Evolutionary conservation across 2,888 invertebrate genomes (phyloP).

Genomic region (Chalcosyrphus nemorum): DNA sequence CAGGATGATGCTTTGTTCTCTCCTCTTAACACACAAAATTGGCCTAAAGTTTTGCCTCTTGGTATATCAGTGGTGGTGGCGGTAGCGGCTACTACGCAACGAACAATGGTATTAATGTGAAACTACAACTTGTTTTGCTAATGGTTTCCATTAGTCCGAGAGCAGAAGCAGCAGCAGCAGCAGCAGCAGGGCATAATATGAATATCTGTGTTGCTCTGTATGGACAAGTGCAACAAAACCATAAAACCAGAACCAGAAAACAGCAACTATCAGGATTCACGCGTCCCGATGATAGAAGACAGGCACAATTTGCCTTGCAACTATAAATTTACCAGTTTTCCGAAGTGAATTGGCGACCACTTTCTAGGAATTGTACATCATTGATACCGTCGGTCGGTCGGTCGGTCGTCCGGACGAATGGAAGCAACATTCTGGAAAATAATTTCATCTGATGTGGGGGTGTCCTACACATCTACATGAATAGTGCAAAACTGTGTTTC

Average conservation of each 20-base stretch:
- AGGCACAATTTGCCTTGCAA: constrained; percentile 49
- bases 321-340: constrained; percentile 51
- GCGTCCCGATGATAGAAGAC: constrained; percentile 35
- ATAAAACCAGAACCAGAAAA: constrained; percentile 40
- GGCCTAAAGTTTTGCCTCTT: constrained; percentile 58
- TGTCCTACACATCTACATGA: neutral
- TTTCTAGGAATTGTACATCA: constrained; percentile 16
- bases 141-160: constrained; percentile 67
- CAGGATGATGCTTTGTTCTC: constrained; percentile 42
- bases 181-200: constrained; percentile 1
- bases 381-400: neutral
- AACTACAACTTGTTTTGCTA: constrained; percentile 68
- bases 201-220: constrained; percentile 12
- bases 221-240: constrained; percentile 43
- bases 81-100: constrained; percentile 9
- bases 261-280: constrained; percentile 54
- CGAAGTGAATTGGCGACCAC: constrained; percentile 28
- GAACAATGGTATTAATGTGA: constrained; percentile 56
- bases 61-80: neutral
- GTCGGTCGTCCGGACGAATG: neutral
- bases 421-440: constrained; percentile 33
- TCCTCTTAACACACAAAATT: constrained; percentile 60
- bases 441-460: constrained; percentile 27
- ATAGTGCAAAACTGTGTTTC: constrained; percentile 44
- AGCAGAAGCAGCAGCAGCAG: no score